A percentile compares a stretch with the other conserved stretches of the same genome.
Evolutionary conservation across 2,113 vertebrate genomes (phyloP).

Genomic region (Rhinogobius similis): DNA sequence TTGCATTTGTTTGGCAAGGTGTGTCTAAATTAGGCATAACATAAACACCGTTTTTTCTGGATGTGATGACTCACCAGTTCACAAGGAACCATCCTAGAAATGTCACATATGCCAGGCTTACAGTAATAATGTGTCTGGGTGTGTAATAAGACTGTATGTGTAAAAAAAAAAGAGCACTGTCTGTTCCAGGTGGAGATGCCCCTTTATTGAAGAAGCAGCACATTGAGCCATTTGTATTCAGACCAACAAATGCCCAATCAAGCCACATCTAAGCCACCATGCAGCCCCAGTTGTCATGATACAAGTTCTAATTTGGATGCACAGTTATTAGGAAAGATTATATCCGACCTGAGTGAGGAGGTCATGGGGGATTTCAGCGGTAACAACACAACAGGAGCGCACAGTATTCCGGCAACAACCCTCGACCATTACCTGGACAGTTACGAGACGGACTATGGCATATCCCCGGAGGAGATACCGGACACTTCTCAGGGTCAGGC

Average conservation of each 20-base stretch:
- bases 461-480: conserved; percentile 83
- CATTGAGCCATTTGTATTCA: neutral
- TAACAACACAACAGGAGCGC: conserved; percentile 68
- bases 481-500: conserved; percentile 89
- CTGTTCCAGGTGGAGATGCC: conserved; percentile 51
- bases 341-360: neutral
- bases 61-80: conserved; percentile 19
- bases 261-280: conserved; percentile 2
- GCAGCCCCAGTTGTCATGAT: neutral
- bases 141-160: neutral
- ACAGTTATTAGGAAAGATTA: neutral
- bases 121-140: conserved; percentile 15
- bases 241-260: neutral
- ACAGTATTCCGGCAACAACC: conserved; percentile 57
- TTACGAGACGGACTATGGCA: conserved; percentile 84
- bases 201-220: conserved; percentile 18
- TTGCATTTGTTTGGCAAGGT: conserved; percentile 3
- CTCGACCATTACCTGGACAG: conserved; percentile 76
- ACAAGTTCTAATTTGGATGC: conserved; percentile 1
- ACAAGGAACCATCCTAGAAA: conserved; percentile 9
- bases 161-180: conserved; percentile 23
- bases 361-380: conserved; percentile 66
- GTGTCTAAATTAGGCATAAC: conserved; percentile 21
- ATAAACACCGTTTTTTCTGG: neutral
- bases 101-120: conserved; percentile 16